Conservation (phyloP, 2,888 invertebrate genomes). For the Abrostola tripartita region DNA sequence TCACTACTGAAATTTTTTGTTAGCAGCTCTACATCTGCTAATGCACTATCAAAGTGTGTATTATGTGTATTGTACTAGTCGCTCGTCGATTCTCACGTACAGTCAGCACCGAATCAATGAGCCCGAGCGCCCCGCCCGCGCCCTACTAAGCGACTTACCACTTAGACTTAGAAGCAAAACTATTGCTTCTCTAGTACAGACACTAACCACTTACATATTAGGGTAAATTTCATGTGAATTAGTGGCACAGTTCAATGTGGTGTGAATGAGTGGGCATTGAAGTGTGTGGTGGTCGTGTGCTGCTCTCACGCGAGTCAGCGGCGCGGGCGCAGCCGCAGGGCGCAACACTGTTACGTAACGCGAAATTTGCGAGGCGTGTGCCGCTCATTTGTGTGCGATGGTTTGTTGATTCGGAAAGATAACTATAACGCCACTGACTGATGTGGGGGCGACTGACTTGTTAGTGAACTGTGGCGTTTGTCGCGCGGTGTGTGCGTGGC, state of each 20-base stretch:
- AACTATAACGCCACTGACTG: conserved; percentile 41
- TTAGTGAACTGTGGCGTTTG: conserved; percentile 10
- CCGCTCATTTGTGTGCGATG: conserved; percentile 50
- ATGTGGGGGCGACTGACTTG: conserved; percentile 18
- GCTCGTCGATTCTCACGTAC: conserved; percentile 5
- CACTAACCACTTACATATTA: background rate
- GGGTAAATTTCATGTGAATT: background rate
- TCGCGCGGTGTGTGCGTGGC: background rate
- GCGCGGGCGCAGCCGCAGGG: conserved; percentile 20
- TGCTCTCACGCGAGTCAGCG: conserved; percentile 41
- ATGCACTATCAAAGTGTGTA: background rate
- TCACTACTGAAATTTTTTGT: background rate
- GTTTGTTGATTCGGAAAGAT: conserved; percentile 53
- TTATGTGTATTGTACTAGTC: too few species aligned
- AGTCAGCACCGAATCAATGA: conserved; percentile 10
- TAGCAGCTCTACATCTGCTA: too few species aligned
- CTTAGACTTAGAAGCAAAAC: background rate
- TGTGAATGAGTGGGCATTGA: conserved; percentile 56
- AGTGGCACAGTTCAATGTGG: background rate
- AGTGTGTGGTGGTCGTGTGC: conserved; percentile 33
- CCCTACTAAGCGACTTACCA: background rate
- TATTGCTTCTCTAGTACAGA: too few species aligned
- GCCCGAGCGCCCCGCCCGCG: background rate
- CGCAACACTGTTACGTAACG: conserved; percentile 49
- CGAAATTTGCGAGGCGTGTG: conserved; percentile 58